Evolutionary conservation across 2,113 vertebrate species (phyloP).

Genomic region (Poeciliopsis occidentalis): DNA sequence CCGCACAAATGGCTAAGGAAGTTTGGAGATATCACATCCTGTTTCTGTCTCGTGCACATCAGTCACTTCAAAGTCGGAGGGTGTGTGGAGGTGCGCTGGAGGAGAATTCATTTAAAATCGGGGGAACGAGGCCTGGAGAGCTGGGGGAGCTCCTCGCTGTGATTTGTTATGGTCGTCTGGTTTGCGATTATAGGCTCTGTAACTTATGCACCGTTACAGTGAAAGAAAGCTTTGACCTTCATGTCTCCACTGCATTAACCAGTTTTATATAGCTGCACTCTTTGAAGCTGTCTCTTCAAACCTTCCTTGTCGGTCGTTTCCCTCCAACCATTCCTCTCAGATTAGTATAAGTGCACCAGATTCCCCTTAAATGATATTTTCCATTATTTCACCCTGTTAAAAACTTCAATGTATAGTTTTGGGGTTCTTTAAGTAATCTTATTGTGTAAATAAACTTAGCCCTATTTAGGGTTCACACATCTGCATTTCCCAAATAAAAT

Average conservation of each 20-base stretch:
- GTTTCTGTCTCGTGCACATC: conserved; percentile 39
- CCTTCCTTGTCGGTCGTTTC: not conserved
- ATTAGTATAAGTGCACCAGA: not conserved
- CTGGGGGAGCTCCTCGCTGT: conserved; percentile 37
- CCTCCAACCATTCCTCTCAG: not conserved
- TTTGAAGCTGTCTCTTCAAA: not conserved
- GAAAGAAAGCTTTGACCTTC: conserved; percentile 23
- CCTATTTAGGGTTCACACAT: not conserved
- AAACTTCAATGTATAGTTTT: conserved; percentile 4
- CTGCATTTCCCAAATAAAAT: not conserved
- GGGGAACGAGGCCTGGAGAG: conserved; percentile 3
- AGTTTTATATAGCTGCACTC: conserved; percentile 5
- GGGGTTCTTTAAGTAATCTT: not conserved
- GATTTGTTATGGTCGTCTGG: conserved; percentile 41
- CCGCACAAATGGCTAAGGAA: conserved; percentile 38
- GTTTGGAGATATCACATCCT: conserved; percentile 25
- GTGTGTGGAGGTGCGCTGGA: conserved; percentile 1
- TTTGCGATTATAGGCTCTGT: conserved; percentile 4
- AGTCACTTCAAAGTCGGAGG: conserved; percentile 50
- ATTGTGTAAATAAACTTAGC: not conserved
- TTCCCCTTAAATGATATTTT: not conserved
- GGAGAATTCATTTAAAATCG: conserved; percentile 31
- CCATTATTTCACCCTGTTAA: not conserved
- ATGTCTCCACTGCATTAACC: conserved; percentile 7
- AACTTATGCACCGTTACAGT: conserved; percentile 20